A percentile compares a stretch with the other conserved stretches of the same genome.
Conservation (phyloP, 2,888 invertebrate species). For the Melinaea menophilus region DNA sequence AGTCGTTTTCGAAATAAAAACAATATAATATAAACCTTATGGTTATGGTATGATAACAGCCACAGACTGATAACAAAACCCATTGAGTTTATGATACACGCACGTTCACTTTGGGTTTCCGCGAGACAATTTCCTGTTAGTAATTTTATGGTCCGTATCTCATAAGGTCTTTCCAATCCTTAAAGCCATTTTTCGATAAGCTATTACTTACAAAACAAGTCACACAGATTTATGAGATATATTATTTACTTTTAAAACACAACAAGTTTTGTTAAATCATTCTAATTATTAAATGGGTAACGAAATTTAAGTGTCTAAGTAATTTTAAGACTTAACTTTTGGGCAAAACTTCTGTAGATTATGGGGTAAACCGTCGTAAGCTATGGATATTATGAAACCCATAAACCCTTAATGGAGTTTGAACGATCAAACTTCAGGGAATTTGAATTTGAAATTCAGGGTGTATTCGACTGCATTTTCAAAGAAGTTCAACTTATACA, state of each 20-base stretch:
- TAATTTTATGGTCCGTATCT: slow-evolving; percentile 22
- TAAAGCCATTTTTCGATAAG: not conserved
- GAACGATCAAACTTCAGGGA: too few relatives aligned
- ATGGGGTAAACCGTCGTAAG: slow-evolving; percentile 2
- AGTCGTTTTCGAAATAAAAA: too few relatives aligned
- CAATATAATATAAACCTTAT: too few relatives aligned
- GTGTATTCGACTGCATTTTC: too few relatives aligned
- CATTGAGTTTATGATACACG: slow-evolving; percentile 13
- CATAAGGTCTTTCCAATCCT: slow-evolving; percentile 17
- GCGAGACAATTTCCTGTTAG: slow-evolving; percentile 20
- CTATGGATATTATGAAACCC: slow-evolving; percentile 5
- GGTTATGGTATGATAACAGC: too few relatives aligned
- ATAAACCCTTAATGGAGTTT: not conserved
- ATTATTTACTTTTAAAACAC: not conserved
- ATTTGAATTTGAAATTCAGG: too few relatives aligned
- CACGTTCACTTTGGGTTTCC: slow-evolving; percentile 13
- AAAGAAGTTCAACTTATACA: too few relatives aligned
- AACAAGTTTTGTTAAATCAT: too few relatives aligned
- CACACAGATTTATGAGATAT: not conserved
- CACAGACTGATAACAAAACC: slow-evolving; percentile 8
- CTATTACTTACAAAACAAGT: not conserved
- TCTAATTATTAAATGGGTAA: too few relatives aligned
- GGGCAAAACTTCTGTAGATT: slow-evolving; percentile 8
- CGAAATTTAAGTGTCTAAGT: too few relatives aligned
- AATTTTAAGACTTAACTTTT: slow-evolving; percentile 8